phyloP scores from a whole-genome alignment of 2,888 invertebrate species.

The Crepidodera aurea region DNA sequence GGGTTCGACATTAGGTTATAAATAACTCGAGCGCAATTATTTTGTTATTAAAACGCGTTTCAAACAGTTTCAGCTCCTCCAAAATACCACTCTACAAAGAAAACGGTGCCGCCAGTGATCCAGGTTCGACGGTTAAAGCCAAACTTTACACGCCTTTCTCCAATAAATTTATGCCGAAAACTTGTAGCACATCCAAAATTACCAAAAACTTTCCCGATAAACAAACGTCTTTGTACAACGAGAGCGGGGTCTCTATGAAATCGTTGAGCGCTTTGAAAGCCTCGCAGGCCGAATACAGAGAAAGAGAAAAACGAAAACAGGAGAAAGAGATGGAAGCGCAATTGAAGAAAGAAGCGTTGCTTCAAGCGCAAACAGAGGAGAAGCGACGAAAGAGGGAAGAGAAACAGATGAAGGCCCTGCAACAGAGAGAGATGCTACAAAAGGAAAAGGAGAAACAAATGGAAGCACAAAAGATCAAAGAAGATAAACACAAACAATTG shows the following conservation, averaged over 20 bases:
- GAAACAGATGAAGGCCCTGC: slow-evolving; percentile 60
- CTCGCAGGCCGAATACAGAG: slow-evolving; percentile 50
- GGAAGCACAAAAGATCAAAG: slow-evolving; percentile 63
- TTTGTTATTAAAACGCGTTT: no score
- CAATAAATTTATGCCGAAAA: slow-evolving; percentile 41
- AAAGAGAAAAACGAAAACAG: slow-evolving; percentile 46
- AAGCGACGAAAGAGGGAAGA: slow-evolving; percentile 63
- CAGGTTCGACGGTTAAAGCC: slow-evolving; percentile 24
- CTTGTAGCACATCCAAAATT: slow-evolving; percentile 39
- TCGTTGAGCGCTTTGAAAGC: slow-evolving; percentile 49
- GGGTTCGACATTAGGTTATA: no score
- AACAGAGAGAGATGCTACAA: slow-evolving; percentile 62
- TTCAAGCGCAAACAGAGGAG: slow-evolving; percentile 67
- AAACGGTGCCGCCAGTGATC: not conserved
- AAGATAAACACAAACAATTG: slow-evolving; percentile 54
- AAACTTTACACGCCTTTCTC: slow-evolving; percentile 43
- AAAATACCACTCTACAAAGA: not conserved
- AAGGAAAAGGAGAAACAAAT: slow-evolving; percentile 59
- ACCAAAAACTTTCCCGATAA: slow-evolving; percentile 21
- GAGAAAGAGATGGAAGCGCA: slow-evolving; percentile 51
- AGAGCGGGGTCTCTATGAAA: slow-evolving; percentile 40
- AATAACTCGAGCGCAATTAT: no score
- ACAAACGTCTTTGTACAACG: slow-evolving; percentile 22
- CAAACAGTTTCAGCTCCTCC: not conserved
- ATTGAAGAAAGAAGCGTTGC: slow-evolving; percentile 68